These are phyloP conservation scores for Ophthalmolycus amberensis DNA, from an alignment of 2,113 vertebrate species.

Conservation along the genomic window DNA sequence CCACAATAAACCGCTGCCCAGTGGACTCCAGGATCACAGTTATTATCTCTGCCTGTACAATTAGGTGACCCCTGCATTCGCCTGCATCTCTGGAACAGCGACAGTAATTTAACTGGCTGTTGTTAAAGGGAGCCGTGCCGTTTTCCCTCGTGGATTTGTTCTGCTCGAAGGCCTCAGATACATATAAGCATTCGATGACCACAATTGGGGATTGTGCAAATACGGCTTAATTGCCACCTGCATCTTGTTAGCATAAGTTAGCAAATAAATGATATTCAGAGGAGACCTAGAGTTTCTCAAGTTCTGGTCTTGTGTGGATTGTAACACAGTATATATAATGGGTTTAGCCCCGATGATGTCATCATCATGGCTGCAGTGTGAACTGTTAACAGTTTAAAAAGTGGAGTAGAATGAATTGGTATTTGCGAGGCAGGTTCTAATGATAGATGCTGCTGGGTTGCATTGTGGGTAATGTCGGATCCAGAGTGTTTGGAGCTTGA, in stretches of 20 bases:
- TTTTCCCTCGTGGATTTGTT: slow-evolving; percentile 44
- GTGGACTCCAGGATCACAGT: slow-evolving; percentile 9
- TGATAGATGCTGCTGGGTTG: neutral
- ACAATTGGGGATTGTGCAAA: slow-evolving; percentile 2
- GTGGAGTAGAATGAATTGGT: neutral
- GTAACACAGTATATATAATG: neutral
- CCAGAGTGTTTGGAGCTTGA: neutral
- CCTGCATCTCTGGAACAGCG: neutral
- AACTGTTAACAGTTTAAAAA: neutral
- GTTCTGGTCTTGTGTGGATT: neutral
- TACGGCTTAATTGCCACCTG: no score
- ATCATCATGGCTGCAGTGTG: no score
- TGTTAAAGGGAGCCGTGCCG: slow-evolving; percentile 24
- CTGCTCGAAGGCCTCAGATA: slow-evolving; percentile 49
- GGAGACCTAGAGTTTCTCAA: neutral
- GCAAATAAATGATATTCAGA: neutral
- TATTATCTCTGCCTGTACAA: neutral
- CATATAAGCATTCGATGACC: neutral
- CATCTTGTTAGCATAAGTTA: neutral
- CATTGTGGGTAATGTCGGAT: neutral
- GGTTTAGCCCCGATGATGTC: neutral
- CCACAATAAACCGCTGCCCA: slow-evolving; percentile 2
- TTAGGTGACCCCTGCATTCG: neutral
- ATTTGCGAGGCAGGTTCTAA: neutral
- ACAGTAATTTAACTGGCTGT: neutral